phyloP scores from a whole-genome alignment of 2,797 vertebrate species.

The Clarias laeviceps region DNA sequence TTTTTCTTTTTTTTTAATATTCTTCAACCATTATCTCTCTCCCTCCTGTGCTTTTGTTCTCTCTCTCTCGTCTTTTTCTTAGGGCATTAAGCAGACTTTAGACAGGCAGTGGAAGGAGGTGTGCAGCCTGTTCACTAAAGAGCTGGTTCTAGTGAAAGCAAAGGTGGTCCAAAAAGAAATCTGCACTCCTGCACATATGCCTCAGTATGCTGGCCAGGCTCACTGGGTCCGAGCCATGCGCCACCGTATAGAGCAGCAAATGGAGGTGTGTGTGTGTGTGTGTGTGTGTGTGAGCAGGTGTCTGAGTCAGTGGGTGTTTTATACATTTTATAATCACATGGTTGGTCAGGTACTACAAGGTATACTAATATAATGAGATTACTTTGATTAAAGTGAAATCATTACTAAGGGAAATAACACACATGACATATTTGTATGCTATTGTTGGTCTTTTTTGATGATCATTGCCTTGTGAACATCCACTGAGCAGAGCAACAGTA shows the following conservation, averaged over 20 bases:
- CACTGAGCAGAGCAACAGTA: not conserved
- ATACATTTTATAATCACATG: constrained; percentile 10
- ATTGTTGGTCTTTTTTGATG: not conserved
- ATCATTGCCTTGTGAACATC: not conserved
- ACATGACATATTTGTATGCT: not conserved
- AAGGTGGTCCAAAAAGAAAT: constrained; percentile 64
- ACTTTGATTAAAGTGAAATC: not conserved
- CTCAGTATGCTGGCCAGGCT: constrained; percentile 71
- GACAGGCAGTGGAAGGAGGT: constrained; percentile 74
- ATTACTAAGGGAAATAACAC: not conserved
- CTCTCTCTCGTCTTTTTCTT: constrained; percentile 43
- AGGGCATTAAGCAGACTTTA: constrained; percentile 76
- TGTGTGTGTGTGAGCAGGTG: constrained; percentile 62
- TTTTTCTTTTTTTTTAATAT: not conserved
- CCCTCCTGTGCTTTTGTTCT: constrained; percentile 24
- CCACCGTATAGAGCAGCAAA: constrained; percentile 71
- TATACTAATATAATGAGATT: not conserved
- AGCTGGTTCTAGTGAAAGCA: constrained; percentile 74
- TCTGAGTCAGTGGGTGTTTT: constrained; percentile 12
- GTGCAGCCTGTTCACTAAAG: constrained; percentile 68
- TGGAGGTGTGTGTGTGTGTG: constrained; percentile 72
- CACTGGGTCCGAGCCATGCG: constrained; percentile 71
- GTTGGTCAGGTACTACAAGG: constrained; percentile 14
- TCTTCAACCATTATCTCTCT: constrained; percentile 40
- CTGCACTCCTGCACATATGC: constrained; percentile 68